Evolutionary conservation across 1,140 invertebrate genomes (phyloP), one percentile per base, ranked within the genome.

Genomic region (Diachasma alloeum): DNA sequence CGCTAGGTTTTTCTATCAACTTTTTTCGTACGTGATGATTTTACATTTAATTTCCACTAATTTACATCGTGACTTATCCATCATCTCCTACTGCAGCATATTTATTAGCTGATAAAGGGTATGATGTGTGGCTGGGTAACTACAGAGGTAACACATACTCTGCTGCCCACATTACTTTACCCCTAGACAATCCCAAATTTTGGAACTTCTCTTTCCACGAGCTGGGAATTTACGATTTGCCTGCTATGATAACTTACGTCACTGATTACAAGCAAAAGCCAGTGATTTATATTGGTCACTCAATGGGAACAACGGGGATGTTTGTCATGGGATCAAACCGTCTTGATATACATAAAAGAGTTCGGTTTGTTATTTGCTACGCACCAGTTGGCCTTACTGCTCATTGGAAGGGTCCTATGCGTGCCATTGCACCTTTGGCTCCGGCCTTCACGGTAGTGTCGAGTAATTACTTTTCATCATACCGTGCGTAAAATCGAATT

Each of bases 311-410:
- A 1, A 92, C 92, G 0, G 87, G 87, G 42, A 92, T 92, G 81
- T 93, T 92, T 78, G 91, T 92, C 4, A 92, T 94, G 91, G 86
- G 91, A 75, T 89, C 90, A 6, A 82, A 89, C 71, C 85, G 87
- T 59, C 91, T 93, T 0, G 87, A 92, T 42, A 91, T 92, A 1
- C 72, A 74, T 13, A 22, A 68, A 10, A 80, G 81, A 89, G 80
- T 93, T n/a, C 83, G 90, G 85, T 84, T 90, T 74, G 91, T 95
- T 88, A 90, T 92, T 70, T 91, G 90, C 73, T 86, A 97, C 42
- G 96, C 94, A 0, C 96, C 96, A 0, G 92, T 96, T 0, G 93
- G 93, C 0, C 95, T 90, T 79, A 91, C 95, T 83, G 88, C 90
- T 0, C 87, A 96, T 76, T 91, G 96, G 4, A 92, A 91, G 82